Conservation (phyloP, 1,140 invertebrate genomes). For the Philopotamus ludificatus region DNA sequence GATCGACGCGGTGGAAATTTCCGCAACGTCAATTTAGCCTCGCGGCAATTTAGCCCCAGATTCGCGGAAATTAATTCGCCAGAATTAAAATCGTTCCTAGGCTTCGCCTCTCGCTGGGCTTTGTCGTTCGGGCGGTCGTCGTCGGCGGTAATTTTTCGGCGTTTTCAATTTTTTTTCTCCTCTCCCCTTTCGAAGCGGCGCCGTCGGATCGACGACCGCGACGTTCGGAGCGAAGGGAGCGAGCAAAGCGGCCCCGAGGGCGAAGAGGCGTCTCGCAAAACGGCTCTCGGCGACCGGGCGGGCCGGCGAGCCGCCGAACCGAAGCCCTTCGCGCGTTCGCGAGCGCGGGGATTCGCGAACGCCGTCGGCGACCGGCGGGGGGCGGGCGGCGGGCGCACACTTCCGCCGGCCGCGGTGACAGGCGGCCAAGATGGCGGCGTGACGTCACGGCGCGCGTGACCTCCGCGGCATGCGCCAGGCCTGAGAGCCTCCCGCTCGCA, state of each 20-base stretch:
- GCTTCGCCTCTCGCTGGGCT: no score
- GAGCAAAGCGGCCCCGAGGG: not conserved
- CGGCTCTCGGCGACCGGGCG: not conserved
- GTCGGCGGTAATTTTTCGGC: no score
- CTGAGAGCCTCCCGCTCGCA: slow-evolving; percentile 2
- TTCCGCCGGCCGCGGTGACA: slow-evolving; percentile 19
- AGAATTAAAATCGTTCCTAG: no score
- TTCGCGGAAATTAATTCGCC: no score
- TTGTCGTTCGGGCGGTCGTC: no score
- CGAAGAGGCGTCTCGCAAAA: not conserved
- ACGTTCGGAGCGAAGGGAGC: no score
- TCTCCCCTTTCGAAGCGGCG: no score
- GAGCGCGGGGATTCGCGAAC: not conserved
- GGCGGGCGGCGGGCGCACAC: not conserved
- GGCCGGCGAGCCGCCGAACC: not conserved
- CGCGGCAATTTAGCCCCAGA: no score
- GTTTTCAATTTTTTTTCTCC: no score
- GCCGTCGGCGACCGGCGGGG: not conserved
- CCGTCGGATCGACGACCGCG: no score
- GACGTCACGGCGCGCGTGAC: slow-evolving; percentile 27
- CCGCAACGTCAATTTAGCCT: no score
- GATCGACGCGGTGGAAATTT: no score
- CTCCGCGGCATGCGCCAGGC: not conserved
- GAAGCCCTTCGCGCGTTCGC: not conserved
- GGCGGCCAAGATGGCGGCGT: slow-evolving; percentile 26